Base-by-base conservation (phyloP, 1,140 invertebrate species). In the Cotesia typhae region DNA sequence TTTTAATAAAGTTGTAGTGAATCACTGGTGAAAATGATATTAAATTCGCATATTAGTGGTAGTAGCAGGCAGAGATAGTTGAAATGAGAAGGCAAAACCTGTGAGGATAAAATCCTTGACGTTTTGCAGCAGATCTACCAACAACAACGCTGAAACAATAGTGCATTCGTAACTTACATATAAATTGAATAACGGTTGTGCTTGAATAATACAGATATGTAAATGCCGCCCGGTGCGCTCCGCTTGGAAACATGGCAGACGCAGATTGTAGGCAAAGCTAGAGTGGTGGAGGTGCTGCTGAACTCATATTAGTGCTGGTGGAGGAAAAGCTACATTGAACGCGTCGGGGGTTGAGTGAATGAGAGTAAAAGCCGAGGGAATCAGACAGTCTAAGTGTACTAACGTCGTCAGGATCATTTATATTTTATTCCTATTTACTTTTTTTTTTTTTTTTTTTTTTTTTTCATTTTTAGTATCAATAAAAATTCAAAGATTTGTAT, bases 141-240 rank as follows among this genome's bases (percentile, higher is more conserved):
- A 65, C 76, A 53, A 60, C 71, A 72, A 57, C 55, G 66, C 71
- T 77, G 74, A 84, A 84, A 83, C 84, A 84, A 83, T 83, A 84
- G 84, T 81, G 81, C 80, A 81, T 82, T 83, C 80, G 81, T 79
- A 80, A 80, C 82, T 81, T 78, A 72, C 78, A 79, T 81, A 81
- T 82, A 83, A 85, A 86, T 86, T 86, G 82, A 85, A 85, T 86
- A 86, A 84, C 80, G 84, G 81, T 79, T 79, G 78, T 77, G 81
- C 77, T 84, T 85, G 83, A 86, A 85, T 86, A 86, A 86, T 85
- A 86, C 78, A 85, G 83, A 81, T 84, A 85, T 84, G 84, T 82
- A 86, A 84, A 86, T 85, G 82, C 70, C 66, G 66, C 61, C 64
- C 60, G 66, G 73, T 20, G 41, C 41, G 41, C 41, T 47, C 10